Conservation (phyloP, 1,140 invertebrate species). For the Caenorhabditis latens region DNA sequence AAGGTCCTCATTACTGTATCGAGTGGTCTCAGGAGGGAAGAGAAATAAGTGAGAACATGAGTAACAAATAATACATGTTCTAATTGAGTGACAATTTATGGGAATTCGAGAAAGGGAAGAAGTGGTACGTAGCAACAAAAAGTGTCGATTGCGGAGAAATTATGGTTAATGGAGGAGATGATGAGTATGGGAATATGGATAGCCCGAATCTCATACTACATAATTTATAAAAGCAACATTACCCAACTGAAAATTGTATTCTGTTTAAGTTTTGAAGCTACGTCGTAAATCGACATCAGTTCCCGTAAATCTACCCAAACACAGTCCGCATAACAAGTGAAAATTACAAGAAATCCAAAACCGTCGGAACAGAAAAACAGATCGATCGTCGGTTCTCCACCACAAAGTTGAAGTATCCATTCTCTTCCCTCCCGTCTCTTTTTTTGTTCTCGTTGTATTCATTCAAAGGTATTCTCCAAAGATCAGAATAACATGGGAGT, state of each 20-base stretch:
- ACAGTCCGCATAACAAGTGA: neutral
- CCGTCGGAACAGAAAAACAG: neutral
- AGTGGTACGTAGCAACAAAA: neutral
- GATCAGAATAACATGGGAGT: neutral
- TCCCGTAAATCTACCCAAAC: neutral
- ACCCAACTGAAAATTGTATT: too few relatives aligned
- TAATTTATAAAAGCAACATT: too few relatives aligned
- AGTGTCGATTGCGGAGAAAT: neutral
- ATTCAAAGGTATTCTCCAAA: neutral
- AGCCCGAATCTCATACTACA: too few relatives aligned
- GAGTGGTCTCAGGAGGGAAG: too few relatives aligned
- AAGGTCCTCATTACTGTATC: slow-evolving; percentile 1
- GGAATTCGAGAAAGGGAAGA: slow-evolving; percentile 1
- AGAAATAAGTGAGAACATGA: neutral
- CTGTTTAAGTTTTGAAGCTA: too few relatives aligned
- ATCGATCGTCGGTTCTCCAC: neutral
- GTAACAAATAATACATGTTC: neutral
- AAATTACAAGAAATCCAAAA: neutral
- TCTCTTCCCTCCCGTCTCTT: neutral
- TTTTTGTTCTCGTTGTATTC: too few relatives aligned
- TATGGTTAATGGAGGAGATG: neutral
- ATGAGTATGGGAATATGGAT: too few relatives aligned
- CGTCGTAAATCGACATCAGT: neutral
- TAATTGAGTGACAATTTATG: slow-evolving; percentile 11
- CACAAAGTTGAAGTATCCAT: neutral